Percentiles rank a stretch among this genome's conserved stretches.
These are phyloP conservation scores for Bergia sp. DNA, from an alignment of 92 coral and sea anemone species.

Conservation along the genomic window DNA sequence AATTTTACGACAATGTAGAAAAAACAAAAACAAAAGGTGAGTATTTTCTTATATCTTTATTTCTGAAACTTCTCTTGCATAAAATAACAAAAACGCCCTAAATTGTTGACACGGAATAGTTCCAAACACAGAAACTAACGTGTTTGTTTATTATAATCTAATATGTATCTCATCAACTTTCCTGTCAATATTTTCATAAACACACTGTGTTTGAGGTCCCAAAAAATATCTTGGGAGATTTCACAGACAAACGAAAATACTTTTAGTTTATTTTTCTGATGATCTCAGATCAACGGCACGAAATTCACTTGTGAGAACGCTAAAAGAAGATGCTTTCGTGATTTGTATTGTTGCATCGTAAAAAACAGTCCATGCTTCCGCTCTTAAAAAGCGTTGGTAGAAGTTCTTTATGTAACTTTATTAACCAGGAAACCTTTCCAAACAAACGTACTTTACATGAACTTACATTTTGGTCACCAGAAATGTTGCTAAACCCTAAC, in stretches of 20 bases:
- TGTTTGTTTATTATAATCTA: conserved; percentile 1
- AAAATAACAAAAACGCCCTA: background rate
- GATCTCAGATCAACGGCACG: conserved; percentile 43
- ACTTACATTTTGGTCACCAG: conserved; percentile 15
- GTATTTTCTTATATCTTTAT: background rate
- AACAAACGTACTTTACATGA: background rate
- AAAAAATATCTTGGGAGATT: background rate
- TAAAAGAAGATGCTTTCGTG: background rate
- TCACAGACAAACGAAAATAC: background rate
- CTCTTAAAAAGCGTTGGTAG: background rate
- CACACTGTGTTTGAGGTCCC: background rate
- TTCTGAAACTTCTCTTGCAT: background rate
- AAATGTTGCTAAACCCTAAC: conserved; percentile 1
- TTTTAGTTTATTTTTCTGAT: background rate
- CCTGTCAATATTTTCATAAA: background rate
- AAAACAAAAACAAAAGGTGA: conserved; percentile 13
- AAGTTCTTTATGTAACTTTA: background rate
- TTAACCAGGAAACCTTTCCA: background rate
- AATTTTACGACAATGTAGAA: background rate
- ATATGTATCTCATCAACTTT: conserved; percentile 15
- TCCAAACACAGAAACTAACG: background rate
- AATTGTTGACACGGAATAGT: background rate
- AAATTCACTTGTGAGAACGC: background rate
- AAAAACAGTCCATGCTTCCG: background rate
- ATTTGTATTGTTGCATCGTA: background rate